These are phyloP conservation scores for Clarias gariepinus DNA, from an alignment of 2,113 vertebrate genomes.

Conservation along the genomic window DNA sequence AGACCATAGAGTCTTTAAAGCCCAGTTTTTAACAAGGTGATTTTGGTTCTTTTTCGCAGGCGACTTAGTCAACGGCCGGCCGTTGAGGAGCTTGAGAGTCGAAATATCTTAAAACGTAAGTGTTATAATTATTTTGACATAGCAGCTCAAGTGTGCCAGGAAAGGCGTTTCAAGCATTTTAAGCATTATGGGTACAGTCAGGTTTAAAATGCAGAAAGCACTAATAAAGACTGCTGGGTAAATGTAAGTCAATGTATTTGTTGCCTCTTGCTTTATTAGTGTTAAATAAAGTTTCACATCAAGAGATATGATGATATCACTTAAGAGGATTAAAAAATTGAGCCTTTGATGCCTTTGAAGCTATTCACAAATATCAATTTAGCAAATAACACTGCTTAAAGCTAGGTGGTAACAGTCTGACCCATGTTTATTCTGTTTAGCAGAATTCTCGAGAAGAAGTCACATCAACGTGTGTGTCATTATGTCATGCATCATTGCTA, in stretches of 20 bases:
- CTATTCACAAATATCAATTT: background rate
- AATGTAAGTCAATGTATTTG: background rate
- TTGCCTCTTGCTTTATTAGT: background rate
- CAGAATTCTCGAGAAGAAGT: background rate
- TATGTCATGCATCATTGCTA: slow-evolving; percentile 14
- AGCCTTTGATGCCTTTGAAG: background rate
- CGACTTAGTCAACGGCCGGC: slow-evolving; percentile 97
- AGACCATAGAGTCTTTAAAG: background rate
- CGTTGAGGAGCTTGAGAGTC: slow-evolving; percentile 94
- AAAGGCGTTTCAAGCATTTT: background rate
- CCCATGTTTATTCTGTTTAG: background rate
- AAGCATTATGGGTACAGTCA: background rate
- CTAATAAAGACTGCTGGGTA: background rate
- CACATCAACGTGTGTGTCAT: slow-evolving; percentile 24
- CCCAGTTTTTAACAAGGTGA: slow-evolving; percentile 90
- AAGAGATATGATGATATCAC: background rate
- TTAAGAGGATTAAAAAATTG: background rate
- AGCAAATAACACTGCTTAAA: background rate
- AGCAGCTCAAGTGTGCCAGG: background rate
- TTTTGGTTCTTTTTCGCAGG: slow-evolving; percentile 95
- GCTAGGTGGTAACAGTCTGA: background rate
- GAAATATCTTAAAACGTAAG: slow-evolving; percentile 98
- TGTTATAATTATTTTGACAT: slow-evolving; percentile 43
- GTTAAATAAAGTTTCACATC: background rate
- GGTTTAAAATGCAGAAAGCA: background rate